Percentiles rank a stretch among this genome's conserved stretches.
Conservation (phyloP, 2,113 vertebrate species). For the Tor tambroides region DNA sequence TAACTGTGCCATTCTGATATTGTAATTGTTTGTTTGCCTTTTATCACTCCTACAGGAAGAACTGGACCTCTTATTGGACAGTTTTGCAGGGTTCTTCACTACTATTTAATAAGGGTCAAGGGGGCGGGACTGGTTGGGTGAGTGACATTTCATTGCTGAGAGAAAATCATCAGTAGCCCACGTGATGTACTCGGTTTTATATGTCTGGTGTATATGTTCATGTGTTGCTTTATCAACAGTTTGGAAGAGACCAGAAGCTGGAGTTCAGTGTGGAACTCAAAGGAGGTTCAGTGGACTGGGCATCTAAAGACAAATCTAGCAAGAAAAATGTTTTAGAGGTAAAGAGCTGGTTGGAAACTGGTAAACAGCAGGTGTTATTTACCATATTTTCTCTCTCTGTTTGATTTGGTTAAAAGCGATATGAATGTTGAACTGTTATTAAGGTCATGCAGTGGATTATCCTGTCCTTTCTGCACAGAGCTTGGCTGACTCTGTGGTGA, state of each 20-base stretch:
- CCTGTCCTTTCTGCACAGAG: background rate
- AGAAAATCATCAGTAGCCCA: constrained; percentile 35
- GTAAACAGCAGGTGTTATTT: too few species aligned
- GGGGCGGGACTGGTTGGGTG: constrained; percentile 92
- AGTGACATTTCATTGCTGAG: constrained; percentile 62
- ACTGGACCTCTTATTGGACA: constrained; percentile 93
- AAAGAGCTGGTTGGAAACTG: constrained; percentile 29
- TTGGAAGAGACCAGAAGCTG: constrained; percentile 90
- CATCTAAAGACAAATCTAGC: constrained; percentile 95
- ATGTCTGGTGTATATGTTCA: background rate
- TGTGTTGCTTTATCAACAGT: constrained; percentile 67
- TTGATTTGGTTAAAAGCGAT: background rate
- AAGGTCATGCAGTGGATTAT: background rate
- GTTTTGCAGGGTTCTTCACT: constrained; percentile 86
- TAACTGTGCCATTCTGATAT: background rate
- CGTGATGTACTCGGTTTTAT: background rate
- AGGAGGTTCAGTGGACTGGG: constrained; percentile 88
- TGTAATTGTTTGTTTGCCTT: background rate
- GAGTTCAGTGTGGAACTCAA: constrained; percentile 94
- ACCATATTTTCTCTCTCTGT: background rate
- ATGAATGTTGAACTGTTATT: background rate
- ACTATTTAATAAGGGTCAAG: constrained; percentile 91
- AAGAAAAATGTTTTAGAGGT: constrained; percentile 98
- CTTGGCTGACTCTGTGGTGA: background rate
- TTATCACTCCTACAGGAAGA: constrained; percentile 82